A percentile compares a stretch with the other conserved stretches of the same genome.
These are phyloP conservation scores for Tokudaia tokunoshimensis DNA, from an alignment of 2,797 vertebrate species.

Conservation along the genomic window DNA sequence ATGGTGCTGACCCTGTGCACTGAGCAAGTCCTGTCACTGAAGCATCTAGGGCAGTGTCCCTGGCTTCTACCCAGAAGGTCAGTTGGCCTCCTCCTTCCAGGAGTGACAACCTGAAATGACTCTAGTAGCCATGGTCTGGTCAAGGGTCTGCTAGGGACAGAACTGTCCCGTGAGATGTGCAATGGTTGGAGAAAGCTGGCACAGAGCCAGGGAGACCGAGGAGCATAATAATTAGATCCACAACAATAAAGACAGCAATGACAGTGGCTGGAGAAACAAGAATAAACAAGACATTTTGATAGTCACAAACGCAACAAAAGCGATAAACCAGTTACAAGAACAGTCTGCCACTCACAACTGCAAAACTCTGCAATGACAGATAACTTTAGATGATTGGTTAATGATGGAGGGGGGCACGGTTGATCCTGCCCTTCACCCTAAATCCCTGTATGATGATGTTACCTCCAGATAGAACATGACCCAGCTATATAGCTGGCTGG, in stretches of 20 bases:
- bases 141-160: neutral
- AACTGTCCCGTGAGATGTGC: fast-evolving
- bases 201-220: neutral
- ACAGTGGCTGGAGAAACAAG: neutral
- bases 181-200: neutral
- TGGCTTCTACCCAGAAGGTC: fast-evolving
- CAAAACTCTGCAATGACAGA: fast-evolving
- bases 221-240: neutral
- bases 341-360: fast-evolving
- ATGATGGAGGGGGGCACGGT: fast-evolving
- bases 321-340: fast-evolving
- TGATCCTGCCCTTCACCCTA: neutral
- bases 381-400: fast-evolving
- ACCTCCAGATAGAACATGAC: neutral
- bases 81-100: neutral
- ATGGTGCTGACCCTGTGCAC: fast-evolving
- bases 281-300: neutral
- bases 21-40: fast-evolving
- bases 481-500: neutral
- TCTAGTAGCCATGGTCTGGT: neutral
- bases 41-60: fast-evolving
- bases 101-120: neutral
- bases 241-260: neutral
- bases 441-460: neutral
- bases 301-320: neutral